Evolutionary conservation across 2,888 invertebrate genomes (phyloP).

Genomic region (Ennomos erosarius): DNA sequence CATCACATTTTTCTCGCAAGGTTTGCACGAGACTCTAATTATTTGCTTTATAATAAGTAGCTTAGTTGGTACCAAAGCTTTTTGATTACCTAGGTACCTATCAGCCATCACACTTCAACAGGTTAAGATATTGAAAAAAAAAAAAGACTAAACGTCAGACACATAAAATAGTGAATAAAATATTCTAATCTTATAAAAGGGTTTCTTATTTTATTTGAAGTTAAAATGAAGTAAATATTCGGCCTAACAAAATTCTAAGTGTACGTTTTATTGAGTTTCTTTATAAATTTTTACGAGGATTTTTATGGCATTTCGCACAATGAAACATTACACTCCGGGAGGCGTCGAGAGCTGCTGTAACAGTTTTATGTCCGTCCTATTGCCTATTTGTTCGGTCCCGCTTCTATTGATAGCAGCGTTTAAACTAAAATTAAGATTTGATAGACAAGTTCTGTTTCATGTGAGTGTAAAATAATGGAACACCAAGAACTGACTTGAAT

Average conservation of each 20-base stretch:
- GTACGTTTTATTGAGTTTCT: slow-evolving; percentile 76
- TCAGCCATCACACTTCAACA: background rate
- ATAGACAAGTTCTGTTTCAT: background rate
- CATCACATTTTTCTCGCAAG: too few relatives aligned
- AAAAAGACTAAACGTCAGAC: slow-evolving; percentile 25
- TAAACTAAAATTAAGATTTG: slow-evolving; percentile 6
- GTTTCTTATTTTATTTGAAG: slow-evolving; percentile 54
- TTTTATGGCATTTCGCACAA: slow-evolving; percentile 76
- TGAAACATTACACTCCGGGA: slow-evolving; percentile 64
- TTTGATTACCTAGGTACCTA: too few relatives aligned
- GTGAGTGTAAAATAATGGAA: background rate
- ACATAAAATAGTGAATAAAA: slow-evolving; percentile 39
- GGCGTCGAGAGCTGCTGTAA: slow-evolving; percentile 52
- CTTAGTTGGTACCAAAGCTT: too few relatives aligned
- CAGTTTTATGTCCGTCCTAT: slow-evolving; percentile 61
- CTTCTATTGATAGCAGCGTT: slow-evolving; percentile 40
- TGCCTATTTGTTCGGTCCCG: slow-evolving; percentile 57
- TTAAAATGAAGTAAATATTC: slow-evolving; percentile 66
- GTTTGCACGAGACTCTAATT: too few relatives aligned
- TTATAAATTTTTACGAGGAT: slow-evolving; percentile 76
- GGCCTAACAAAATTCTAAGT: slow-evolving; percentile 70
- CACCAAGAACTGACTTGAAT: background rate
- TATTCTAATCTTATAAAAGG: slow-evolving; percentile 42
- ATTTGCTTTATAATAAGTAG: too few relatives aligned
- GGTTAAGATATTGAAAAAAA: too few relatives aligned